Evolutionary conservation across 2,113 vertebrate genomes (phyloP).

Genomic region (Leucoraja erinaceus): DNA sequence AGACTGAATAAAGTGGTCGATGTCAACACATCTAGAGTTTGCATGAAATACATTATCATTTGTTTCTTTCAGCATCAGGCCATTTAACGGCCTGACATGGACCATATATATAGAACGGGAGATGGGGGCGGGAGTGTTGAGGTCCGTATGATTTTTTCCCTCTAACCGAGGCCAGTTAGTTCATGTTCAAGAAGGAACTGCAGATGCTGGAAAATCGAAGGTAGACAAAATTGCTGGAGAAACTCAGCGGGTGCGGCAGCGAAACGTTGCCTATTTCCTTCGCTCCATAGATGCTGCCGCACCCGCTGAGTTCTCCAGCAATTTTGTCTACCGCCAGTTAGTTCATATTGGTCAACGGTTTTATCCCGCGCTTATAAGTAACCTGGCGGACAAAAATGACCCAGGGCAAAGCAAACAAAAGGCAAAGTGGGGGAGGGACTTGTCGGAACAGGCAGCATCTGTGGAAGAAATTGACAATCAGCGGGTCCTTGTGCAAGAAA

Average conservation of each 20-base stretch:
- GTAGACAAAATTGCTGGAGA: no score
- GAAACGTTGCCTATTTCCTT: no score
- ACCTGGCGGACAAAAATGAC: background rate
- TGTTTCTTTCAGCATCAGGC: background rate
- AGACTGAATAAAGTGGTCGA: background rate
- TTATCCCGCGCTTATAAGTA: background rate
- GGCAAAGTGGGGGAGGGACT: no score
- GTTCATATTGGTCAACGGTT: background rate
- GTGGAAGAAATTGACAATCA: no score
- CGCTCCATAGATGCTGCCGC: no score
- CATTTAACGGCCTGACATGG: background rate
- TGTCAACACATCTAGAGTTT: background rate
- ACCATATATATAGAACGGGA: background rate
- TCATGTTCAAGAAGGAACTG: background rate
- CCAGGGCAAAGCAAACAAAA: background rate
- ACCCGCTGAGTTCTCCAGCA: no score
- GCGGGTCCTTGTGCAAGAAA: no score
- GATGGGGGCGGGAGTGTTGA: no score
- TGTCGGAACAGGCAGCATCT: no score
- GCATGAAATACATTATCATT: background rate
- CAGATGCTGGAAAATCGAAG: no score
- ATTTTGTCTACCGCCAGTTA: background rate
- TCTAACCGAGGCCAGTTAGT: background rate
- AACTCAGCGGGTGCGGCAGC: no score
- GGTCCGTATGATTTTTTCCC: background rate